Evolutionary conservation across 2,113 vertebrate genomes (phyloP), one percentile per base, ranked within the genome.

Genomic region (Pithys albifrons): DNA sequence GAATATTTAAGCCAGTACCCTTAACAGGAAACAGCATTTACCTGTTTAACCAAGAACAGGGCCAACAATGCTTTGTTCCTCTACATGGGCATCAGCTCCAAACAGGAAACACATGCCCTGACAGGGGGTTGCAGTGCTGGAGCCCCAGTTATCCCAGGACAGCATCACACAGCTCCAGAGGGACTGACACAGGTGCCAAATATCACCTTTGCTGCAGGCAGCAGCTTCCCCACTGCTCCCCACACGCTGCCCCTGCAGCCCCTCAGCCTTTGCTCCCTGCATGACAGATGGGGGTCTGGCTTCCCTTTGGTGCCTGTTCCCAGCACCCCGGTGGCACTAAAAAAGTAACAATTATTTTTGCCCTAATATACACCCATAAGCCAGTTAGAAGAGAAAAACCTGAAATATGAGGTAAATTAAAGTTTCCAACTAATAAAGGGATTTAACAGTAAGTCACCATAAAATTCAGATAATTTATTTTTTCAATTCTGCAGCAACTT

Each of bases 351-450:
- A 88, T 93, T 52, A 71, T 89, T 93, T 82, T 82, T 73, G 62
- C 73, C 85, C n/a, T 94, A 85, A 89, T 76, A 88, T 72, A 82
- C 25, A 76, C n/a, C 57, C 77, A 16, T 65, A 85, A 92, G 58
- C 73, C 91, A 92, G 84, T 84, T 74, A 91, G 37, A 71, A 29
- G 41, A 91, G 48, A 15, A 85, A 74, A 95, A 95, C 28, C 7
- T 58, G 70, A 95, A 94, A 93, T 89, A 96, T 58, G 87, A 95
- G 93, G 95, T 88, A 96, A 96, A 96, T 96, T 96, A 97, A 95
- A 95, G 91, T 54, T 94, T 84, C 87, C 84, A 85, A 70, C 87
- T 93, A 93, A 82, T 93, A 93, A 82, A 57, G 86, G 70, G 89
- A 95, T 95, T 96, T 95, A 95, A 91, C 81, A 87, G 66, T 91